A percentile compares a stretch with the other conserved stretches of the same genome.
Conservation (phyloP, 2,888 invertebrate species). For the Anorthoa munda region DNA sequence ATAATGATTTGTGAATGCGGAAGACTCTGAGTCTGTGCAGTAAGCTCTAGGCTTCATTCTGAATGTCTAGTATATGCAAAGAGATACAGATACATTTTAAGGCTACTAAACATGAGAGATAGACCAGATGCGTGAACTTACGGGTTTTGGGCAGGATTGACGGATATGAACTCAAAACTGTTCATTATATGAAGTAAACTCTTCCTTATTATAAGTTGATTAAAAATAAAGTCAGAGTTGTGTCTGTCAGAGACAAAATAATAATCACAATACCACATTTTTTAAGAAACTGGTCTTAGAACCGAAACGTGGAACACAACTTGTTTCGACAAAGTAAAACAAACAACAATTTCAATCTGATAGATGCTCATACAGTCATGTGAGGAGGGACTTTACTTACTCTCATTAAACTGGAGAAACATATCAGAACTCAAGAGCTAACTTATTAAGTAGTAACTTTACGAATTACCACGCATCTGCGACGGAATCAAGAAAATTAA, state of each 20-base stretch:
- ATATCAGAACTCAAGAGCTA: slow-evolving; percentile 1
- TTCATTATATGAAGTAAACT: no score
- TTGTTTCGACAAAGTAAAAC: neutral
- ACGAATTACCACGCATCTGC: slow-evolving; percentile 5
- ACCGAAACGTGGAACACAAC: neutral
- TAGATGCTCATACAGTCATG: neutral
- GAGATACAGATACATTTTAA: neutral
- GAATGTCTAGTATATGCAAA: neutral
- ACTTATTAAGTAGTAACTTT: slow-evolving; percentile 4
- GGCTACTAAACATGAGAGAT: neutral
- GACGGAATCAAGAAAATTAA: slow-evolving; percentile 13
- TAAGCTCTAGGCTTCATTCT: neutral
- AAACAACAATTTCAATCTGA: neutral
- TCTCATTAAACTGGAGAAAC: neutral
- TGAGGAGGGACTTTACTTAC: neutral
- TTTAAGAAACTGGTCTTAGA: neutral
- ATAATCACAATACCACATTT: neutral
- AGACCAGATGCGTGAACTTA: no score
- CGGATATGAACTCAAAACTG: neutral
- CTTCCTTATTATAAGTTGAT: no score
- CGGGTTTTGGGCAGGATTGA: neutral
- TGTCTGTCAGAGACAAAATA: no score
- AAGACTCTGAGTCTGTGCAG: neutral
- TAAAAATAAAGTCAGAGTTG: neutral
- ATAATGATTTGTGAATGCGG: slow-evolving; percentile 30